Conservation (phyloP, 1,140 invertebrate species). For the Aphelenchoides fujianensis region DNA sequence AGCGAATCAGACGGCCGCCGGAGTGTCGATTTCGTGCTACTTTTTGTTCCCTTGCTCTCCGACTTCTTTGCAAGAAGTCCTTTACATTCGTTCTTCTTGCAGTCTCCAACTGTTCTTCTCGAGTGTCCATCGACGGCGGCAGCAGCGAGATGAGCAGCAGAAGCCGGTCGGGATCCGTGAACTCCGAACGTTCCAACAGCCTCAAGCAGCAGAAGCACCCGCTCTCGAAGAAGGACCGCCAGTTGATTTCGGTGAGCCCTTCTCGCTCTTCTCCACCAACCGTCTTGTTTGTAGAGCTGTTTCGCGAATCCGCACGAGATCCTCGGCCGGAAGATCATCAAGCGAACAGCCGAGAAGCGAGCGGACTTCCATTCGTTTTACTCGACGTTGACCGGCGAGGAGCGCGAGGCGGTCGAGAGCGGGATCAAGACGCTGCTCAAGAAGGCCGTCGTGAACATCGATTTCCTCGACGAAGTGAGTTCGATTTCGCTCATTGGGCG, state of each 20-base stretch:
- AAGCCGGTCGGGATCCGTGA: conserved; percentile 31
- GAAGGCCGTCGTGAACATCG: conserved; percentile 56
- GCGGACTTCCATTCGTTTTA: conserved; percentile 53
- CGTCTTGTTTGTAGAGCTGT: conserved; percentile 47
- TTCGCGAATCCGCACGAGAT: conserved; percentile 59
- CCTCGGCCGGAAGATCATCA: conserved; percentile 52
- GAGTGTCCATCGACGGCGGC: not conserved
- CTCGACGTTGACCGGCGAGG: conserved; percentile 36
- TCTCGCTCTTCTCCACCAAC: no score
- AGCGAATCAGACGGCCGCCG: no score
- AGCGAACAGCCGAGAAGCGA: conserved; percentile 50
- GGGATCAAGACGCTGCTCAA: conserved; percentile 52
- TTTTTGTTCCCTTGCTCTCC: not conserved
- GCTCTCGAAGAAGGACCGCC: conserved; percentile 41
- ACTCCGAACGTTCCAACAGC: conserved; percentile 30
- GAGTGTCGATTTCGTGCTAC: not conserved
- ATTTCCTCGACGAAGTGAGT: conserved; percentile 53
- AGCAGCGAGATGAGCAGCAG: conserved; percentile 9
- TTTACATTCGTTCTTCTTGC: not conserved
- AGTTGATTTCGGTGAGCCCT: conserved; percentile 53
- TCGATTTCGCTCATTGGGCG: conserved; percentile 5
- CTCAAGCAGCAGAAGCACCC: conserved; percentile 38
- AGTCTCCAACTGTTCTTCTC: conserved; percentile 6
- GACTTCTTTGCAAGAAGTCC: not conserved
- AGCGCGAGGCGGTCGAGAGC: conserved; percentile 54